A percentile compares a stretch with the other conserved stretches of the same genome.
phyloP scores from a whole-genome alignment of 2,113 vertebrate genomes.

The Rissa tridactyla region DNA sequence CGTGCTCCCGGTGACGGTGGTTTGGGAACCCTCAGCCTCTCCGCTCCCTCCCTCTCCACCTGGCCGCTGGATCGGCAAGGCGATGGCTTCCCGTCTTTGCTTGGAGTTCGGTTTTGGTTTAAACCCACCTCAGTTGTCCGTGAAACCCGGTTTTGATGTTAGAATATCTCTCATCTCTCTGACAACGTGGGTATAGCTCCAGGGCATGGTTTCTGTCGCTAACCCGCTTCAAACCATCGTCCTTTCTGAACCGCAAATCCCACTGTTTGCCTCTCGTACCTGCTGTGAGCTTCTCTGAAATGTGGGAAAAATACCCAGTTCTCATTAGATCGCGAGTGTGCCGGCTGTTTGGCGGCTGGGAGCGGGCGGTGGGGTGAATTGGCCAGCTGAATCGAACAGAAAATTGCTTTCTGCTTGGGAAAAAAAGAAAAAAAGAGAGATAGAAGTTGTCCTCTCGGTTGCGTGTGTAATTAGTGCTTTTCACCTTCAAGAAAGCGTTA shows the following conservation, averaged over 20 bases:
- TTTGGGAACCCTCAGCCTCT: neutral
- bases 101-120: neutral
- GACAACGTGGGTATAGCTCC: neutral
- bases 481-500: neutral
- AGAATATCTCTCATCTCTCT: neutral
- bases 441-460: neutral
- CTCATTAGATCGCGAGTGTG: neutral
- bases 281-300: conserved; percentile 23
- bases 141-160: neutral
- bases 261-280: neutral
- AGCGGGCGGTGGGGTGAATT: neutral
- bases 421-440: neutral
- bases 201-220: neutral
- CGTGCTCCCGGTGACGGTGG: fast-evolving
- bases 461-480: neutral
- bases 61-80: neutral
- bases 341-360: neutral
- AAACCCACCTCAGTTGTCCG: neutral
- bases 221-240: neutral
- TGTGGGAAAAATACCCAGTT: neutral
- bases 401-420: neutral
- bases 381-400: neutral
- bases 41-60: neutral
- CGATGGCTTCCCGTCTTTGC: neutral
- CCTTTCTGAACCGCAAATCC: neutral